A percentile compares a stretch with the other conserved stretches of the same genome.
phyloP scores from a whole-genome alignment of 2,113 vertebrate species.

The Gnathonemus echidnorhynchus region DNA sequence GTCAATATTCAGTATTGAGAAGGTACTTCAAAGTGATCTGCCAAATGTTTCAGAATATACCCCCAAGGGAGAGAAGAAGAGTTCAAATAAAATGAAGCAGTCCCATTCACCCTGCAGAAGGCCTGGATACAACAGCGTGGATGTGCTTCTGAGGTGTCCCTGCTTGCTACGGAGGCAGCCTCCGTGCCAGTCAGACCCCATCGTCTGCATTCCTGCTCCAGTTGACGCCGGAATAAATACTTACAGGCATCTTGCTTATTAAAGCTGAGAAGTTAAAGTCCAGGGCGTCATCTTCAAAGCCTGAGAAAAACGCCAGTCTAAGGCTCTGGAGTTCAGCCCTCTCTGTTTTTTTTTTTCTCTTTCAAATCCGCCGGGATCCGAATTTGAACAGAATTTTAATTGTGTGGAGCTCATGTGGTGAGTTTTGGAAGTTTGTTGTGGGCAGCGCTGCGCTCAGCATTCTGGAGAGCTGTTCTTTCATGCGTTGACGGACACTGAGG shows the following conservation, averaged over 20 bases:
- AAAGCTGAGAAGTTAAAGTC: not conserved
- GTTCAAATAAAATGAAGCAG: not conserved
- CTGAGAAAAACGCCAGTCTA: not conserved
- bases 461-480: not conserved
- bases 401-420: not conserved
- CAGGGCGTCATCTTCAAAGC: not conserved
- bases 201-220: not conserved
- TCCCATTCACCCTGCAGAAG: not conserved
- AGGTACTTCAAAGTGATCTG: not conserved
- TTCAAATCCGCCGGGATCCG: not conserved
- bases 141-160: not conserved
- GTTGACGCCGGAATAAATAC: not conserved
- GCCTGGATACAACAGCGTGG: not conserved
- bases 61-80: not conserved
- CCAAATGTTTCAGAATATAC: not conserved
- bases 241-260: not conserved
- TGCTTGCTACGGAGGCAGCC: no score
- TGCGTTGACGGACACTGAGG: not conserved
- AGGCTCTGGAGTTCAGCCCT: not conserved
- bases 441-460: not conserved
- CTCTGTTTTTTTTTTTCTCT: not conserved
- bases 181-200: no score
- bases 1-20: not conserved
- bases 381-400: constrained; percentile 8
- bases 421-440: not conserved